Evolutionary conservation across 2,113 vertebrate genomes (phyloP).

Genomic region (Cyprinus carpio): DNA sequence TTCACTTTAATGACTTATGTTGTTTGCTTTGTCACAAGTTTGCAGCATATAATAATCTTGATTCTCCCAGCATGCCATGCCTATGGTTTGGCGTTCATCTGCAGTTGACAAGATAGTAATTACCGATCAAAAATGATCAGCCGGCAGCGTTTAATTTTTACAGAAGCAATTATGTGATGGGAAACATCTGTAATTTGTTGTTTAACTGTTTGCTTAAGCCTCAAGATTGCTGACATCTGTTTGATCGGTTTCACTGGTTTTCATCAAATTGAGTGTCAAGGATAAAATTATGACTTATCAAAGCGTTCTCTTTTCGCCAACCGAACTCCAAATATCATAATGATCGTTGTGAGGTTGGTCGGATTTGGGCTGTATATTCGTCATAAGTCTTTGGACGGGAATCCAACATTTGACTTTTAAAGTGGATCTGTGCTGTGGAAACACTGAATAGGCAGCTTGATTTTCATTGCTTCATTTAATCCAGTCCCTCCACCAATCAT

Average conservation of each 20-base stretch:
- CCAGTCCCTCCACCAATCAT: slow-evolving; percentile 6
- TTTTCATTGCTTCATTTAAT: slow-evolving; percentile 35
- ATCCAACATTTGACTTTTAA: slow-evolving; percentile 17
- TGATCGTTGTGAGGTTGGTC: slow-evolving; percentile 11
- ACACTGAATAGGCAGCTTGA: slow-evolving; percentile 38
- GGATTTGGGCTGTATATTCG: slow-evolving; percentile 2
- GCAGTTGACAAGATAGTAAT: slow-evolving; percentile 55
- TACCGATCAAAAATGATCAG: slow-evolving; percentile 36
- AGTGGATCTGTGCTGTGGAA: slow-evolving; percentile 45
- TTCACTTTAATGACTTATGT: slow-evolving; percentile 3
- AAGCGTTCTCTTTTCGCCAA: slow-evolving; percentile 25
- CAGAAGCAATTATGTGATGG: slow-evolving; percentile 16
- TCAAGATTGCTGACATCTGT: slow-evolving; percentile 34
- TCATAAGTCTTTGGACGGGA: not conserved
- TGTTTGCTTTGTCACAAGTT: not conserved
- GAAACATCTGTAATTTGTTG: slow-evolving; percentile 24
- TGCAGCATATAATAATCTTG: not conserved
- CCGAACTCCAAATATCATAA: slow-evolving; percentile 7
- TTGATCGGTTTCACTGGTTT: slow-evolving; percentile 26
- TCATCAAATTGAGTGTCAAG: slow-evolving; percentile 20
- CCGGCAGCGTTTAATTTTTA: slow-evolving; percentile 1
- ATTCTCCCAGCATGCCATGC: slow-evolving; percentile 2
- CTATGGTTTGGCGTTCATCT: not conserved
- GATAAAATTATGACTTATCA: slow-evolving; percentile 30
- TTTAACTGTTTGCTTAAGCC: slow-evolving; percentile 12